Evolutionary conservation across 2,888 invertebrate genomes (phyloP), one percentile per base, ranked within the genome.

Genomic region (Podotricha telesiphe): DNA sequence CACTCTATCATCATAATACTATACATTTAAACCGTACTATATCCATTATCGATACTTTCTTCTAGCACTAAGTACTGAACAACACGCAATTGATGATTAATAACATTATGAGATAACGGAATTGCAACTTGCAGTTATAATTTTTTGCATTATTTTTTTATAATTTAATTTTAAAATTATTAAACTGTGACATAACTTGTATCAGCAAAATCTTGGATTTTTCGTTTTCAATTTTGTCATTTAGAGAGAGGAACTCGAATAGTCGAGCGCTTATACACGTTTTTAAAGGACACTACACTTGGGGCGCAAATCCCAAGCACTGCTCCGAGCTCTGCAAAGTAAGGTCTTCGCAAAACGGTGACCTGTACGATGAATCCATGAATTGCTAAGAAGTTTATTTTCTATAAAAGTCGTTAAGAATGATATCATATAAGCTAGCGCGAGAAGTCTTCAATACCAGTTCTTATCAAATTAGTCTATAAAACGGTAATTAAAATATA

Each of bases 61-160:
- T 42, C 42, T n/a, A 20, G 62, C 65, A 62, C 62, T 64, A 64
- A 69, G 45, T 62, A 65, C 40, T 63, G 40, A 64, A 64, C 28
- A 61, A 64, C 58, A 55, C 59, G 66, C 59, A 55, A 71, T 71
- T 66, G 58, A 37, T 80, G 59, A 69, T 67, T 73, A 56, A 63
- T 65, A 45, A 55, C 40, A 47, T 15, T n/a, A 67, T 73, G 74
- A 79, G 77, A 81, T 82, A 79, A 79, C 77, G 82, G 81, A 82
- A 85, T 83, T 80, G 78, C 22, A 59, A 59, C 11, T 7, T 22
- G 20, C 20, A 19, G 10, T 20, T 20, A 8, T 58, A 28, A 4
- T 28, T 28, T 28, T 28, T 28, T 28, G 2, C 28, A 4, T 28
- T 28, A 4, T 28, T 28, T 28, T 28, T 4, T 58, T 28, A n/a